Conservation (phyloP, 2,888 invertebrate genomes). For the Ochropleura leucogaster region DNA sequence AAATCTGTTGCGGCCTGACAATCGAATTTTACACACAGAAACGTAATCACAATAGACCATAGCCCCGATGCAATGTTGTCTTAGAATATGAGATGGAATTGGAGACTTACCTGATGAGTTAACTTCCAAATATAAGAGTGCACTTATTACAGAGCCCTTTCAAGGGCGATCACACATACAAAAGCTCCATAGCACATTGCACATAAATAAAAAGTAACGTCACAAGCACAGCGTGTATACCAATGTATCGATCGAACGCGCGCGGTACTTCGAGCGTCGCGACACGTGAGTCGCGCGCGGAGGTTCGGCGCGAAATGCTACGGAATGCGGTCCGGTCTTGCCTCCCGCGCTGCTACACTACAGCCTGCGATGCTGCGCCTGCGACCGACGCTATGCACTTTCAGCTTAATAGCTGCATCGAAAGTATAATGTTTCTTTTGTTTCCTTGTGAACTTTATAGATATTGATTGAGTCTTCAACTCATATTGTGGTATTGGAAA, state of each 20-base stretch:
- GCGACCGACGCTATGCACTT: slow-evolving; percentile 64
- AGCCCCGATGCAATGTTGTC: slow-evolving; percentile 71
- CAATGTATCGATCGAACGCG: slow-evolving; percentile 74
- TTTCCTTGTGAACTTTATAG: slow-evolving; percentile 29
- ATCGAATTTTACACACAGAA: slow-evolving; percentile 66
- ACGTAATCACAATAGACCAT: slow-evolving; percentile 78
- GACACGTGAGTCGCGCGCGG: slow-evolving; percentile 87
- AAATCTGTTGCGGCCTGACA: slow-evolving; percentile 54
- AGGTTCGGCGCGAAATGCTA: slow-evolving; percentile 87
- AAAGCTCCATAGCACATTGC: slow-evolving; percentile 82
- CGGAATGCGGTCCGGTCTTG: slow-evolving; percentile 77
- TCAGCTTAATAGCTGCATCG: slow-evolving; percentile 54
- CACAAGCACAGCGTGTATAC: slow-evolving; percentile 76
- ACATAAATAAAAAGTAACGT: slow-evolving; percentile 77
- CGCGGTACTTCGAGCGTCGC: slow-evolving; percentile 83
- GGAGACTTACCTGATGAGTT: slow-evolving; percentile 74
- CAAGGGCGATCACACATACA: slow-evolving; percentile 83
- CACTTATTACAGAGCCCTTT: slow-evolving; percentile 76
- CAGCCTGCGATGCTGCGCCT: slow-evolving; percentile 70
- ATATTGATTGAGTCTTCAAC: not conserved
- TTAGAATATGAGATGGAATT: slow-evolving; percentile 27
- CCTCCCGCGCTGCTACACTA: slow-evolving; percentile 59
- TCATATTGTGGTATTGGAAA: not conserved
- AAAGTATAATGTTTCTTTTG: slow-evolving; percentile 42
- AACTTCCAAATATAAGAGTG: slow-evolving; percentile 69